Base-by-base conservation (phyloP, 2,113 vertebrate species). In the Clarias batrachus region DNA sequence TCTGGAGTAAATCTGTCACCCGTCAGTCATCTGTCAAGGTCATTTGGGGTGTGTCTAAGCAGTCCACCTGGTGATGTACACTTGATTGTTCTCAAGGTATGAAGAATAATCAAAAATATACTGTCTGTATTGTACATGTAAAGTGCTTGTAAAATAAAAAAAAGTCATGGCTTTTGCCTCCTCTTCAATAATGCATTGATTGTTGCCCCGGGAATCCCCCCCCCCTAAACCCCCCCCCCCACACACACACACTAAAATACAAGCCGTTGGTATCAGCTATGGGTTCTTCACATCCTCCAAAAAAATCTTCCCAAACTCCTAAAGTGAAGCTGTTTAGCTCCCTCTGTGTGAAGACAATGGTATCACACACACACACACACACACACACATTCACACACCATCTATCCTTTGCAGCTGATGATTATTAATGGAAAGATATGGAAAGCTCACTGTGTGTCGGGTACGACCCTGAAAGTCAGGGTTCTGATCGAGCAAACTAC, bases 341-440 rank as follows among this genome's bases (percentile, higher is more conserved):
- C 90, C 86, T 82, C 90, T 90, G 77, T 85, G n/a, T 78, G 84
- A 56, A 63, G 81, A 80, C 16, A 52, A 54, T 3, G 71, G 81
- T 70, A 89, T n/a, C 33, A 83, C 71, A 83, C 41, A 48, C 41
- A 48, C 33, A 83, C 71, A 83, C 41, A 48, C 41, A 48, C 41
- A 41, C 52, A 4, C 23, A 37, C 37, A 37, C 3, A 3, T 5
- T 3, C 41, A 41, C 41, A 41, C 52, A 4, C 23, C 30, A 37
- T n/a, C 11, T n/a, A n/a, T 21, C n/a, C 4, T 25, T 10, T 78
- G 59, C 41, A n/a, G 8, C n/a, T 57, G 56, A 62, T 23, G 57
- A 62, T 81, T 23, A 21, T 4, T 4, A 37, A 56, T 33, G 56
- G 56, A 60, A 59, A 60, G 56, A 27, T 80, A 23, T 12, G 21